Percentiles rank a stretch among this genome's conserved stretches.
Evolutionary conservation across 2,797 vertebrate species (phyloP).

Genomic region (Coendou prehensilis): DNA sequence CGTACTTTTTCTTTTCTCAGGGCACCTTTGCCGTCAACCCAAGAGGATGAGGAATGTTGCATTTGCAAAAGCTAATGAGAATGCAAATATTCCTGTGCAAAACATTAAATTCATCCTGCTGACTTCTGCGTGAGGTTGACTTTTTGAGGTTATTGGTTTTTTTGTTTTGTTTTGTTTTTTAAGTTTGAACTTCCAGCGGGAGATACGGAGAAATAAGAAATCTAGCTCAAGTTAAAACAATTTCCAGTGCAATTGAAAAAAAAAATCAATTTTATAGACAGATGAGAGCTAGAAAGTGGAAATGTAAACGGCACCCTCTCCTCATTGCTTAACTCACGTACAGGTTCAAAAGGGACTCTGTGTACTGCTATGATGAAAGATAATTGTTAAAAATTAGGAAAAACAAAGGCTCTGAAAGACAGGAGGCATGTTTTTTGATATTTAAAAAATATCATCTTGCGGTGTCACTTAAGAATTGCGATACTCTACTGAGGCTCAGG

Average conservation of each 20-base stretch:
- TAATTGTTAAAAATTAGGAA: constrained; percentile 62
- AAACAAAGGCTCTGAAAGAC: constrained; percentile 54
- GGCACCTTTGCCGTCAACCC: background rate
- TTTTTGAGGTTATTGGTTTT: constrained; percentile 39
- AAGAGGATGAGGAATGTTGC: background rate
- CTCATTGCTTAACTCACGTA: background rate
- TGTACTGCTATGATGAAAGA: background rate
- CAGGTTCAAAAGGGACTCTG: constrained; percentile 55
- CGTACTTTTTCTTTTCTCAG: constrained; percentile 30
- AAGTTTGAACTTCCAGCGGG: background rate
- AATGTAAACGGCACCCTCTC: constrained; percentile 24
- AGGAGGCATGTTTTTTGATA: constrained; percentile 53
- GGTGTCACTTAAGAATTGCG: constrained; percentile 48
- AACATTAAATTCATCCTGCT: constrained; percentile 35
- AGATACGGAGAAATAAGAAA: constrained; percentile 38
- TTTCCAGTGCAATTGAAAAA: background rate
- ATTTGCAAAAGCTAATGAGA: constrained; percentile 35
- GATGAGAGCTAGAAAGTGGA: constrained; percentile 16
- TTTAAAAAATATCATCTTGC: constrained; percentile 25
- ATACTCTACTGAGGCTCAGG: constrained; percentile 42
- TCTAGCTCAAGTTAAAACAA: background rate
- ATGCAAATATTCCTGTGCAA: constrained; percentile 41
- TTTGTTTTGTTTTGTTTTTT: background rate
- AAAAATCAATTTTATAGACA: background rate
- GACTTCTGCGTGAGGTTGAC: constrained; percentile 33